Conservation (phyloP, 2,888 invertebrate species). For the Rhyacophila evoluta region DNA sequence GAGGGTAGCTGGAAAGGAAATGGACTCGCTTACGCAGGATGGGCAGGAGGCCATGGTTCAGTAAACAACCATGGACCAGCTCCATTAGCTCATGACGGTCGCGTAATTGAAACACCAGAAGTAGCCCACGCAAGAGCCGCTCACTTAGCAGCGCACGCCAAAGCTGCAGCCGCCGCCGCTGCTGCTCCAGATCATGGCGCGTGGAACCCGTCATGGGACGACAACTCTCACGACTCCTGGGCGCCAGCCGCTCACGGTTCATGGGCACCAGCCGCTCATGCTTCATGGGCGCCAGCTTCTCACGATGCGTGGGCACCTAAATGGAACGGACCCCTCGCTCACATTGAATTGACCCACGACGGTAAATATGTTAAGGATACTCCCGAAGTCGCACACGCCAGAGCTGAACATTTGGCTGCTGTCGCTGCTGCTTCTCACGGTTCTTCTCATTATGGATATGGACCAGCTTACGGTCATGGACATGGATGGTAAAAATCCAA, state of each 20-base stretch:
- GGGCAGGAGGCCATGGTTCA: slow-evolving; percentile 28
- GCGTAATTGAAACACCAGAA: slow-evolving; percentile 50
- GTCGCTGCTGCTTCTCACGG: slow-evolving; percentile 63
- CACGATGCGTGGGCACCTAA: slow-evolving; percentile 40
- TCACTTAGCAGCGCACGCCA: slow-evolving; percentile 67
- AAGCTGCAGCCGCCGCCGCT: slow-evolving; percentile 35
- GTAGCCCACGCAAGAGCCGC: slow-evolving; percentile 58
- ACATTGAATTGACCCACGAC: slow-evolving; percentile 68
- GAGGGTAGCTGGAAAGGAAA: slow-evolving; percentile 32
- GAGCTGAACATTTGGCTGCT: slow-evolving; percentile 66
- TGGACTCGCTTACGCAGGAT: slow-evolving; percentile 28
- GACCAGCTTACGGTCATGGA: slow-evolving; percentile 35
- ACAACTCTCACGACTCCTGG: neutral
- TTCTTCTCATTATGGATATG: slow-evolving; percentile 31
- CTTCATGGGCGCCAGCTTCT: slow-evolving; percentile 32
- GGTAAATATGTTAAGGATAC: slow-evolving; percentile 70
- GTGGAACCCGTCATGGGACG: slow-evolving; percentile 26
- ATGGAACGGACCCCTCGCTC: slow-evolving; percentile 58
- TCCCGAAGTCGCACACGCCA: slow-evolving; percentile 69
- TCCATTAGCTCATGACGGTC: slow-evolving; percentile 51
- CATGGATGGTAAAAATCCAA: slow-evolving; percentile 10
- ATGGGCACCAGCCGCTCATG: slow-evolving; percentile 30
- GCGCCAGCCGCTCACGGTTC: slow-evolving; percentile 15
- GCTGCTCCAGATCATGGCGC: slow-evolving; percentile 27
- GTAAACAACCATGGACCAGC: slow-evolving; percentile 46